Conservation (phyloP, 2,113 vertebrate species). For the Tetraodon nigroviridis region DNA sequence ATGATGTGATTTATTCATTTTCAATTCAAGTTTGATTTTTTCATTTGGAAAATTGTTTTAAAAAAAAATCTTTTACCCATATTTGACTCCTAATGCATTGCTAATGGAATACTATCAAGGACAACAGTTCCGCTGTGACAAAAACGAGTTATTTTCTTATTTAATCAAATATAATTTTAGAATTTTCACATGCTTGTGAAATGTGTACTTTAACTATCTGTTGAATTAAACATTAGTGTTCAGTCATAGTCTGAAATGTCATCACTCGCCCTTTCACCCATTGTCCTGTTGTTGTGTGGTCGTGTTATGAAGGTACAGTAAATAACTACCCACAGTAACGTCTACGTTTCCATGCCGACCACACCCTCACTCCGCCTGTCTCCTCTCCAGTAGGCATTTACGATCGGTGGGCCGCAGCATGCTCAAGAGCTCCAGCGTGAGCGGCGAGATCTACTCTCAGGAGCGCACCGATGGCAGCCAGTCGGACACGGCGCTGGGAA, state of each 20-base stretch:
- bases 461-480: slow-evolving; percentile 96
- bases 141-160: background rate
- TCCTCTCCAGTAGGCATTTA: slow-evolving; percentile 82
- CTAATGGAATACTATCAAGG: no score
- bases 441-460: slow-evolving; percentile 90
- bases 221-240: slow-evolving; percentile 18
- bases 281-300: slow-evolving; percentile 1
- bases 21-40: background rate
- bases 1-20: slow-evolving; percentile 8
- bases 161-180: background rate
- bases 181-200: no score
- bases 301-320: slow-evolving; percentile 34
- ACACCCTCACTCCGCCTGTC: background rate
- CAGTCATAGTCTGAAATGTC: background rate
- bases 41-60: background rate
- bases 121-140: no score
- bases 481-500: slow-evolving; percentile 94
- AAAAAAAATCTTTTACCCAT: no score
- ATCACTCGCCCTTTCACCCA: background rate
- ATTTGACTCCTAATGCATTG: no score
- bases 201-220: background rate
- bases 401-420: slow-evolving; percentile 85
- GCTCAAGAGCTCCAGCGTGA: slow-evolving; percentile 95
- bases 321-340: background rate
- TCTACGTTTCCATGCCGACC: background rate